Base-by-base conservation (phyloP, 2,888 invertebrate species). In the Orthosia incerta region DNA sequence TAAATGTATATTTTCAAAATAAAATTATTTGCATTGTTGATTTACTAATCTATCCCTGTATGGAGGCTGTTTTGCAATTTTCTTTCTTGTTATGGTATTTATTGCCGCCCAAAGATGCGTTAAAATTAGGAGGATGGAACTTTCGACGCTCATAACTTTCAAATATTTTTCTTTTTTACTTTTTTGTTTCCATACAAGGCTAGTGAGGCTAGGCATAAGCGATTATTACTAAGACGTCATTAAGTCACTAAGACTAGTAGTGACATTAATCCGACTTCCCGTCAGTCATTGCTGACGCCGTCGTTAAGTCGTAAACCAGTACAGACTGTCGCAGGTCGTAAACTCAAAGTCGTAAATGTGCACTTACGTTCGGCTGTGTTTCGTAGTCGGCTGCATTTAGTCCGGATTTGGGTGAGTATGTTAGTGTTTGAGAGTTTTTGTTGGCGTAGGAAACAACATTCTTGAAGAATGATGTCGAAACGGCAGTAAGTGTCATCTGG, bases 301-400 rank as follows among this genome's bases (percentile, higher is more conserved):
- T 61, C 82, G 69, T 86, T 68, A 84, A 84, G 63, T 56, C 82
- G 67, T 86, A 74, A 86, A 84, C 39, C 51, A 46, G 60, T 23
- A 61, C 84, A 69, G 80, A 79, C 85, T 82, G 86, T 83, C 82
- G 76, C 85, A 83, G 76, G 9, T 86, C 85, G 84, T 87, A 83
- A 87, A 85, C 69, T 46, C 48, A 18, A 20, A 23, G 61, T 80
- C 84, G 76, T 86, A 78, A 86, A 81, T 66, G 59, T 79, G 79
- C 84, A 79, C 79, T 86, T 86, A 79, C 74, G 69, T 76, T 80
- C n/a, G n/a, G n/a, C n/a, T n/a, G n/a, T n/a, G n/a, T n/a, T 85
- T 78, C 72, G 53, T 65, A 51, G 61, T 26, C 62, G 69, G 51
- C 31, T 73, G 76, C 81, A 83, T 77, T 80, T 71, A 39, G 46